Evolutionary conservation across 2,113 vertebrate genomes (phyloP).

Genomic region (Bos taurus): ARS-UCD2.0 NC_037330.1:118810001-118810500

Average conservation of each 20-base stretch:
- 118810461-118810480: not conserved
- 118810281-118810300: not conserved
- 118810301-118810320: not conserved
- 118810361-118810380: not conserved
- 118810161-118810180: not conserved
- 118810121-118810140: not conserved
- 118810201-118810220: not conserved
- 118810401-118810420: not conserved
- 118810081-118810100: rapidly evolving
- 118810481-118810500: not conserved
- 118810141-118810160: not conserved
- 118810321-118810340: rapidly evolving
- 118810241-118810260: not conserved
- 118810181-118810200: not conserved
- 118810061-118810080: not conserved
- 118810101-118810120: rapidly evolving
- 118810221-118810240: not conserved
- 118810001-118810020: not conserved
- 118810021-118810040: not conserved
- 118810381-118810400: not conserved
- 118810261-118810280: rapidly evolving
- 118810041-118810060: not conserved
- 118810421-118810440: not conserved
- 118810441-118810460: not conserved
- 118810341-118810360: not conserved